Conservation (phyloP, 2,888 invertebrate species). For the Polyommatus icarus region DNA sequence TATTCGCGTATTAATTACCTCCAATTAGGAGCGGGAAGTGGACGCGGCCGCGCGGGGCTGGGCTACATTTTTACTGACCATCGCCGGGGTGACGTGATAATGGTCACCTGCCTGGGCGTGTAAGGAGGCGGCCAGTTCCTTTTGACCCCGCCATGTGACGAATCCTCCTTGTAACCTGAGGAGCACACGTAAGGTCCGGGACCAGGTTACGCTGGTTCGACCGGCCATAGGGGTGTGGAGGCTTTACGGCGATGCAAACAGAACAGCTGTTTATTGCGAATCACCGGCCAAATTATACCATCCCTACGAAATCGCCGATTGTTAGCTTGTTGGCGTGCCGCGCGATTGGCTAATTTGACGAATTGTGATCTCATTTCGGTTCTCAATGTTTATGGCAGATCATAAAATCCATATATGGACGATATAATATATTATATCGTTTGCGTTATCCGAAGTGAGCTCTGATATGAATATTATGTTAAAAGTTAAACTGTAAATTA, state of each 20-base stretch:
- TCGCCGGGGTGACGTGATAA: conserved; percentile 64
- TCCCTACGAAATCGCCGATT: conserved; percentile 57
- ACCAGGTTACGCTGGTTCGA: conserved; percentile 51
- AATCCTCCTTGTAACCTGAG: background rate
- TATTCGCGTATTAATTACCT: background rate
- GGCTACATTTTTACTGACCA: conserved; percentile 60
- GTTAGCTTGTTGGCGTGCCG: conserved; percentile 62
- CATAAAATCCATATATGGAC: background rate
- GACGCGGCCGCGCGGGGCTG: conserved; percentile 58
- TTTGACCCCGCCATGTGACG: conserved; percentile 37
- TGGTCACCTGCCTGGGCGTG: conserved; percentile 63
- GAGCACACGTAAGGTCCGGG: background rate
- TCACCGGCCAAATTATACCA: conserved; percentile 70
- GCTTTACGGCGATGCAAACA: conserved; percentile 72
- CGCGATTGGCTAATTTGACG: conserved; percentile 34
- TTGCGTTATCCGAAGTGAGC: background rate
- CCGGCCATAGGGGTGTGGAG: conserved; percentile 64
- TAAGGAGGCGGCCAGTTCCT: conserved; percentile 51
- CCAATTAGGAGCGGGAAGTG: conserved; percentile 44
- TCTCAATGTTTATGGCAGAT: background rate
- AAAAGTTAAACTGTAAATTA: background rate
- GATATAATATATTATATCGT: too few relatives aligned
- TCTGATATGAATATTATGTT: too few relatives aligned
- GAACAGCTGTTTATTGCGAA: conserved; percentile 65
- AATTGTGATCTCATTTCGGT: conserved; percentile 2